phyloP scores from a whole-genome alignment of 2,888 invertebrate species.

The Sipunculus nudus region DNA sequence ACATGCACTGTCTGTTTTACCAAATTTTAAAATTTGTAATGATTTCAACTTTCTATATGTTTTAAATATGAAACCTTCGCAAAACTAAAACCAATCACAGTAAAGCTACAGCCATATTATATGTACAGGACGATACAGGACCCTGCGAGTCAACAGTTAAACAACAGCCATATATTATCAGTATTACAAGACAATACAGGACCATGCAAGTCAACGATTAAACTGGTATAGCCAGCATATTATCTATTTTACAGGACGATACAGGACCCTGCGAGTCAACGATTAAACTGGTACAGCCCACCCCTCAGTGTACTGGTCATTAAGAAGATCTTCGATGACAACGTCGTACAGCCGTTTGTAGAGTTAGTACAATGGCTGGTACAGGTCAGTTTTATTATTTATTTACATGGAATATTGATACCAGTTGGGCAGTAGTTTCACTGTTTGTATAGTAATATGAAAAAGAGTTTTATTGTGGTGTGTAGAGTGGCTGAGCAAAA shows the following conservation, averaged over 20 bases:
- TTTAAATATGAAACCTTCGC: too few species aligned
- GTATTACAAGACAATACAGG: background rate
- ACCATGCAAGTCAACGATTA: background rate
- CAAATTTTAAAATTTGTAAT: too few species aligned
- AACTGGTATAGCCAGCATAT: background rate
- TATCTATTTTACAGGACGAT: conserved; percentile 71
- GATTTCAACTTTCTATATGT: too few species aligned
- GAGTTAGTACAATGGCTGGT: conserved; percentile 93
- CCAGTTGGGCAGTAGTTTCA: too few species aligned
- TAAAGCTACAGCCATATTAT: background rate
- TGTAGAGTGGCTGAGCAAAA: too few species aligned
- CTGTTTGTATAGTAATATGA: too few species aligned
- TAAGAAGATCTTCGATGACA: conserved; percentile 93
- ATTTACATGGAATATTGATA: too few species aligned
- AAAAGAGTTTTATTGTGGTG: too few species aligned
- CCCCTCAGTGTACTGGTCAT: conserved; percentile 96
- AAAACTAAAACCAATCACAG: too few species aligned
- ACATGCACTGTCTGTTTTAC: too few species aligned
- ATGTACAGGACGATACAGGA: conserved; percentile 81
- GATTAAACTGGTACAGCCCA: conserved; percentile 96
- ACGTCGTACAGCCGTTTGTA: conserved; percentile 88
- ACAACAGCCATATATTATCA: conserved; percentile 63
- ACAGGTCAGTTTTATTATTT: conserved; percentile 75
- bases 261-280: conserved; percentile 96
- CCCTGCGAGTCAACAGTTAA: conserved; percentile 93